These are phyloP conservation scores for Muscicapa comitata DNA, from an alignment of 2,797 vertebrate genomes.

Conservation along the genomic window DNA sequence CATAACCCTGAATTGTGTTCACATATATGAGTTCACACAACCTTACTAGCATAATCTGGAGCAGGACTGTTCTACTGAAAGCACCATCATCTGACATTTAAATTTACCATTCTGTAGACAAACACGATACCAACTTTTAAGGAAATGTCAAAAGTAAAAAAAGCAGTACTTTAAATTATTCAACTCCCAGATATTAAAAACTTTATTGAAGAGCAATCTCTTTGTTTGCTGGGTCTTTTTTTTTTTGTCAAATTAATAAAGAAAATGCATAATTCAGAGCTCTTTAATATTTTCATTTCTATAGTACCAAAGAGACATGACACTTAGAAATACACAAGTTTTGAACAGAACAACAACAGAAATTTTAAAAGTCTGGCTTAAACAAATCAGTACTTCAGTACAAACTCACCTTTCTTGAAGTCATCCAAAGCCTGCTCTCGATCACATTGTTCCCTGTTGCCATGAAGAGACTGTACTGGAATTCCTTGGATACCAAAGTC, in stretches of 20 bases:
- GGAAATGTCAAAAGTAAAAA: background rate
- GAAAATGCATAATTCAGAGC: background rate
- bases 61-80: background rate
- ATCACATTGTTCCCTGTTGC: slow-evolving; percentile 89
- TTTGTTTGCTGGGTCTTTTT: background rate
- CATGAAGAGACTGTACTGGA: slow-evolving; percentile 90
- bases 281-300: background rate
- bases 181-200: background rate
- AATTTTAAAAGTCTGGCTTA: background rate
- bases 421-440: slow-evolving; percentile 91
- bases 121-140: background rate
- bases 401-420: slow-evolving; percentile 85
- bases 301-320: background rate
- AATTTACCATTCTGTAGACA: background rate
- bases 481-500: slow-evolving; percentile 87
- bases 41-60: background rate
- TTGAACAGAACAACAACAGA: background rate
- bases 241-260: background rate
- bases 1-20: background rate
- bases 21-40: background rate
- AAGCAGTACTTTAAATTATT: background rate
- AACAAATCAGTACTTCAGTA: background rate
- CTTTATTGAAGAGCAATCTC: background rate
- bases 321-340: background rate
- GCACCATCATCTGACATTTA: background rate